These are phyloP conservation scores for Eupithecia pulchellata DNA, from an alignment of 2,888 invertebrate genomes.

Conservation along the genomic window DNA sequence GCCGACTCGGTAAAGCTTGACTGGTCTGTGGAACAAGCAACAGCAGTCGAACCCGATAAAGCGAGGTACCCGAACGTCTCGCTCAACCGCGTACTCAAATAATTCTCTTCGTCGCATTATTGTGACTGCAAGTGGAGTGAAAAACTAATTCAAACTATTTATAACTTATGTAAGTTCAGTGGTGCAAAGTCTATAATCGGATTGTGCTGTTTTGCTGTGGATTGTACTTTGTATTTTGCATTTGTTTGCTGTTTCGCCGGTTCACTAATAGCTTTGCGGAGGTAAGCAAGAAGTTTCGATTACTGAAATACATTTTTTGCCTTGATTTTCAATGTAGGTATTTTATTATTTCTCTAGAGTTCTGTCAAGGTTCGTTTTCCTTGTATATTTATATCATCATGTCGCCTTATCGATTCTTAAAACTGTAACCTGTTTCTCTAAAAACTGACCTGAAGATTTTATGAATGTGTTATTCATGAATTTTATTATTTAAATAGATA, in stretches of 20 bases:
- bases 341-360: neutral
- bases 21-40: slow-evolving; percentile 7
- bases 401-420: neutral
- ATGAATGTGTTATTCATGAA: neutral
- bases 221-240: slow-evolving; percentile 58
- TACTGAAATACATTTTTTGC: slow-evolving; percentile 44
- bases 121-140: slow-evolving; percentile 79
- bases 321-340: slow-evolving; percentile 18
- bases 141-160: slow-evolving; percentile 54
- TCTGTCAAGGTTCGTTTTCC: neutral
- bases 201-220: slow-evolving; percentile 53
- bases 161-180: slow-evolving; percentile 46
- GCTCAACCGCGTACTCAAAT: slow-evolving; percentile 59
- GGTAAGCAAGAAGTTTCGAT: slow-evolving; percentile 72
- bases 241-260: slow-evolving; percentile 69
- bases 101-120: slow-evolving; percentile 73
- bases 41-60: slow-evolving; percentile 61
- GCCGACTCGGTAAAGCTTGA: slow-evolving; percentile 6
- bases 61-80: slow-evolving; percentile 62
- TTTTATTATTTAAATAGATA: neutral
- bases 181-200: slow-evolving; percentile 46
- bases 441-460: neutral
- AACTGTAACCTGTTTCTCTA: neutral
- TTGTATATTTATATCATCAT: neutral
- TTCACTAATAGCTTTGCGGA: slow-evolving; percentile 72